Evolutionary conservation across 2,797 vertebrate species (phyloP), one percentile per base, ranked within the genome.

Genomic region (Mallotus villosus): DNA sequence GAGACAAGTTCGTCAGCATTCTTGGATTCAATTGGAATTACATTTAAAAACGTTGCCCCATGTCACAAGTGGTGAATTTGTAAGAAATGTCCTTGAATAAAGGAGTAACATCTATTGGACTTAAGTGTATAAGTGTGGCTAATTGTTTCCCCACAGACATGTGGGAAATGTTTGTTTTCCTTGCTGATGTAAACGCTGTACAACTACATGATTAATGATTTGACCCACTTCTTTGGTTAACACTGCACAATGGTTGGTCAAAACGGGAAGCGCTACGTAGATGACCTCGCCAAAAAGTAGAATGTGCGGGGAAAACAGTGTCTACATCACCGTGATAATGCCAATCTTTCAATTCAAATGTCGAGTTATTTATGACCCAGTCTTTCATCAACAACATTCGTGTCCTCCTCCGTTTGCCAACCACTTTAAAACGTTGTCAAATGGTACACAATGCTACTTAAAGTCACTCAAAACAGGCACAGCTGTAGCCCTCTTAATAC

Each of bases 391-490:
- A 24, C 24, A 60, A n/a, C 19, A 22, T 58, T 21, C 1, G 19
- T 22, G 19, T 58, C 7, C 5, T 58, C n/a, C 11, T 55, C 14
- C 53, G 27, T 21, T 21, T 21, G 19, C 55, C 55, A 58, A 58
- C 11, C 55, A 22, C 55, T 58, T 21, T 11, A 7, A 21, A 22
- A 22, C 12, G 21, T 7, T 24, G 21, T 24, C 21, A 24, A 21
- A 22, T 25, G 12, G 21, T 24, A 22, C 58, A 60, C 21, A 22
- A 11, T 60, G 22, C 58, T 25, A 60, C 58, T 25, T 24, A 60
- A 60, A 24, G 8, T 27, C 58, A 25, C 24, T 55, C 51, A 55
- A 60, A 60, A 60, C 22, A 60, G 58, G 58, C 58, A 60, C 58
- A 60, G 58, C 22, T 60, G 58, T 60, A 25, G 24, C 21, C 9